Conservation (phyloP, 2,113 vertebrate species). For the Genyomyrus donnyi region DNA sequence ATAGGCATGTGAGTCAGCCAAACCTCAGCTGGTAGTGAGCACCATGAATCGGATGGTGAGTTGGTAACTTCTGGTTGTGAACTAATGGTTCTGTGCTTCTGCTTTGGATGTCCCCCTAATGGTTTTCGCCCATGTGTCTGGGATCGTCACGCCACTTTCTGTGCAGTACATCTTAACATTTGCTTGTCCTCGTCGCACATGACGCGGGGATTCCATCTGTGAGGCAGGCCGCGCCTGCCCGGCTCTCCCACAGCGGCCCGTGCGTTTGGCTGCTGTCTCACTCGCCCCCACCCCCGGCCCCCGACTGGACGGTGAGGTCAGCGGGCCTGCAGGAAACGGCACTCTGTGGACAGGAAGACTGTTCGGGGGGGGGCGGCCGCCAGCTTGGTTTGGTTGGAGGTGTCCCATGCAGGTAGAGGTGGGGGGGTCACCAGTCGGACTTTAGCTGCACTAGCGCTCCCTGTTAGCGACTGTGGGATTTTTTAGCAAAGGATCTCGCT, state of each 20-base stretch:
- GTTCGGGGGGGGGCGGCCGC: not conserved
- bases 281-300: not conserved
- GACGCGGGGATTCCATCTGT: slow-evolving; percentile 9
- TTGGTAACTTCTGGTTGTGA: not conserved
- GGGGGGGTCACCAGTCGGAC: not conserved
- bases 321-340: not conserved
- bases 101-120: not conserved
- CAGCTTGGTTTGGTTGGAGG: not conserved
- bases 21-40: not conserved
- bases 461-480: not conserved
- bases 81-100: not conserved
- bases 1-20: not conserved
- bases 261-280: not conserved
- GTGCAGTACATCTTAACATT: not conserved
- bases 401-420: not conserved
- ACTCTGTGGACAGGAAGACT: not conserved
- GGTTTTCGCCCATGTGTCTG: not conserved
- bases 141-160: not conserved
- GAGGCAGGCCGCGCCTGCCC: not conserved
- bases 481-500: not conserved
- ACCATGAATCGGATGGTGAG: not conserved
- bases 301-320: not conserved
- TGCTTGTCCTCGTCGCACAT: not conserved
- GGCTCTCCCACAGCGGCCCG: not conserved
- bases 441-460: not conserved